Evolutionary conservation across 2,888 invertebrate genomes (phyloP).

Genomic region (Cactoblastis cactorum): DNA sequence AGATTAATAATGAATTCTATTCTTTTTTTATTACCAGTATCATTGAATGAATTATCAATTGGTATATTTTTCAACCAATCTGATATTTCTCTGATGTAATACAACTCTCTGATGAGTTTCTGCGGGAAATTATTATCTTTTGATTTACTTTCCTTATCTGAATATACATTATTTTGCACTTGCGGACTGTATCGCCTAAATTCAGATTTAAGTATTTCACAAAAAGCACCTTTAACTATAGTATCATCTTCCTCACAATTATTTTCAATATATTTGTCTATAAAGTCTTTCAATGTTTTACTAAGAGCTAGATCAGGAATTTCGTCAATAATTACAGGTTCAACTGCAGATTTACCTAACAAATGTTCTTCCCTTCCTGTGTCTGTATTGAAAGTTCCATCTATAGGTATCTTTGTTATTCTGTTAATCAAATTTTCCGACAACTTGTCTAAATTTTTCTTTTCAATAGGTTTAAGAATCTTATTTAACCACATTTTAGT

Average conservation of each 20-base stretch:
- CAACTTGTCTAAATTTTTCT: slow-evolving; percentile 29
- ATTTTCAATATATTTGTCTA: slow-evolving; percentile 44
- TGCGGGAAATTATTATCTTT: slow-evolving; percentile 27
- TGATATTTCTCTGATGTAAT: slow-evolving; percentile 47
- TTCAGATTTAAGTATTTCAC: slow-evolving; percentile 40
- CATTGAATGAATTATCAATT: slow-evolving; percentile 36
- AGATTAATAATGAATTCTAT: slow-evolving; percentile 43
- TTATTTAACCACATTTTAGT: slow-evolving; percentile 36
- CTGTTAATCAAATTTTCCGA: slow-evolving; percentile 34
- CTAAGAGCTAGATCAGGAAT: slow-evolving; percentile 28
- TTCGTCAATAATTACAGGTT: background rate
- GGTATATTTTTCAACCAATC: slow-evolving; percentile 55
- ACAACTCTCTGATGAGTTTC: slow-evolving; percentile 39
- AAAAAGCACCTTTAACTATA: slow-evolving; percentile 39
- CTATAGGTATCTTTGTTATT: slow-evolving; percentile 36
- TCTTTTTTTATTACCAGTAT: slow-evolving; percentile 34
- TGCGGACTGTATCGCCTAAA: slow-evolving; percentile 37
- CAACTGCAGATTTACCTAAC: slow-evolving; percentile 15
- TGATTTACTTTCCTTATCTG: slow-evolving; percentile 24
- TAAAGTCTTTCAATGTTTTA: slow-evolving; percentile 39
- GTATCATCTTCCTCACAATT: slow-evolving; percentile 42
- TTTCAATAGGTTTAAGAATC: slow-evolving; percentile 32
- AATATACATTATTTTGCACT: slow-evolving; percentile 35
- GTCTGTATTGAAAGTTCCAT: slow-evolving; percentile 27
- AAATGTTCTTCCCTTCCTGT: slow-evolving; percentile 20